Base-by-base conservation (phyloP, 2,113 vertebrate species). In the Dasyornis broadbenti region DNA sequence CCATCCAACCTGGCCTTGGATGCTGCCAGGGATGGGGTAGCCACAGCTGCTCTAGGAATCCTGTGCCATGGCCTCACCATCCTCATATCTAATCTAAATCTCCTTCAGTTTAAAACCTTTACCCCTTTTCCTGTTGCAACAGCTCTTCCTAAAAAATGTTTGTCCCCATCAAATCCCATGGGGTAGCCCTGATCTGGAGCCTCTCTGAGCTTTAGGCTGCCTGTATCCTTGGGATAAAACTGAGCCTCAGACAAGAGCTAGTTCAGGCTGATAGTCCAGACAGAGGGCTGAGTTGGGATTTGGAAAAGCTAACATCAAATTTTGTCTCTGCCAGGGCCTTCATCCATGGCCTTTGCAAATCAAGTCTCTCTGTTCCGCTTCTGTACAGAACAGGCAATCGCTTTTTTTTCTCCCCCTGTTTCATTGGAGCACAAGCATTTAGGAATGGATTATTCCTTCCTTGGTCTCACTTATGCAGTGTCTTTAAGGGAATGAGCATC, bases 1-100 rank as follows among this genome's bases (percentile, higher is more conserved):
- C 30, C 0, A 0, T 54, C 63, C 53, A 82, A 0, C n/a, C 11
- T 40, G 39, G 6, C 5, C 17, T 35, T 13, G n/a, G 0, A 23
- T 21, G 19, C 15, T 42, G 1, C 11, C 30, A 52, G 52, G 11
- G 11, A 27, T 16, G 44, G 44, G 27, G 15, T 35, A 57, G 21
- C 35, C 40, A 27, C 35, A 56, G 42, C 12, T 72, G 1, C 35
- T 49, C 17, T 35, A 31, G 14, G 42, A 1, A 57, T 0, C 22
- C 18, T 81, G 37, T 37, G 52, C 37, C 18, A 33, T 44, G 18
- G 3, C 2, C 27, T 66, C 18, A 13, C 8, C 22, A 24, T 15
- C 5, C 15, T 44, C 19, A 9, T 16, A 15, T 2, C 16, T 54
- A 16, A 31, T 26, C 21, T 47, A 40, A 40, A 54, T 60, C 30